Evolutionary conservation across 2,113 vertebrate species (phyloP), one percentile per base, ranked within the genome.

Genomic region (Anguilla japonica): DNA sequence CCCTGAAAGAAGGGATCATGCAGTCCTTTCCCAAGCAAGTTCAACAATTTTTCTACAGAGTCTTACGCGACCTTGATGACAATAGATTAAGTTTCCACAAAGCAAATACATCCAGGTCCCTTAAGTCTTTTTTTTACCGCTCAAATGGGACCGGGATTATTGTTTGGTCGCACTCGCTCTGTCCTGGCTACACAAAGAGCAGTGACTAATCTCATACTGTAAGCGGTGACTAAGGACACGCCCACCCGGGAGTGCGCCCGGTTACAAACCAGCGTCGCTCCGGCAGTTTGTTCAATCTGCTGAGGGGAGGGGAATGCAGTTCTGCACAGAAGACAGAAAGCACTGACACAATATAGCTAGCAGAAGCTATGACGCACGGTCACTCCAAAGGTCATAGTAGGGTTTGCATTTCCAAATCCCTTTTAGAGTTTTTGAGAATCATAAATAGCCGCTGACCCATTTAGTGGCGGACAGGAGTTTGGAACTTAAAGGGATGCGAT

Each of bases 1-100:
- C 15, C 13, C 41, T 34, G 41, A 34, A 84, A 84, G 41, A 60
- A 84, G 83, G 43, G 5, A 84, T 34, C 34, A 34, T 5, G 16
- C 63, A 41, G 41, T 84, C 57, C n/a, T 46, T 46, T 63, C 67
- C 41, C 83, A 34, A 84, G 39, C 83, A 71, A 43, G 75, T 46
- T 84, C 26, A 63, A 75, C n/a, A 26, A 46, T 13, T 41, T 29
- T 84, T 26, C n/a, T 20, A 20, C 5, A 53, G 79, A 56, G 26
- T 41, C 71, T 79, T 6, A n/a, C n/a, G 63, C 46, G 40, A 84
- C 9, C 67, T 78, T 84, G 67, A 34, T 84, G 79, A 80, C 41
- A 41, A 22, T 39, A 80, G 14, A 80, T 79, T 29, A 79, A 43
- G 75, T 34, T 41, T 56, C 75, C 9, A 57, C 53, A 71, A n/a